Conservation (phyloP, 1,140 invertebrate species). For the Eupristina koningsbergeri region DNA sequence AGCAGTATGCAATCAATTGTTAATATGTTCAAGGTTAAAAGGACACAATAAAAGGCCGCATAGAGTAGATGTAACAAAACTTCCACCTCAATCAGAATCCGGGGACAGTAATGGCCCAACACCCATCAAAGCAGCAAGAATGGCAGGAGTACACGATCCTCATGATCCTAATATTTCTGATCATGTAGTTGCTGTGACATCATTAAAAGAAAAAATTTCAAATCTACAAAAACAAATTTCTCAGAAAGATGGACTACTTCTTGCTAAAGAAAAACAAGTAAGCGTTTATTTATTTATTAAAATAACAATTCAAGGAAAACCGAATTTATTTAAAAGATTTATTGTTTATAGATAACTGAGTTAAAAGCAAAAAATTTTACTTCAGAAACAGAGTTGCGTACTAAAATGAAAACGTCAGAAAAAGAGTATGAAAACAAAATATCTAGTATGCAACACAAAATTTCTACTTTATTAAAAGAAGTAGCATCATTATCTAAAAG, state of each 20-base stretch:
- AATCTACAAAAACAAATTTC: conserved; percentile 90
- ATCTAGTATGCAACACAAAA: conserved; percentile 83
- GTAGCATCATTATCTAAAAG: conserved; percentile 87
- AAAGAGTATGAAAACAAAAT: conserved; percentile 88
- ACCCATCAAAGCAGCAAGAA: conserved; percentile 72
- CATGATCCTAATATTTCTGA: conserved; percentile 91
- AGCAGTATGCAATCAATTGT: neutral
- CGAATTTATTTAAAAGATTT: neutral
- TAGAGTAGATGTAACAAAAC: conserved; percentile 81
- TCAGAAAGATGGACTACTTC: conserved; percentile 88
- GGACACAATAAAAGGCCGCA: conserved; percentile 82
- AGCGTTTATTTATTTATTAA: conserved; percentile 45
- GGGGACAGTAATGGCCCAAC: conserved; percentile 69
- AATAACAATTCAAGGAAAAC: neutral
- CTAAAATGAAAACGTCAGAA: conserved; percentile 86
- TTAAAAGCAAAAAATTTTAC: conserved; percentile 93
- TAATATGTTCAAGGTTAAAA: conserved; percentile 72
- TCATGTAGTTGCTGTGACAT: conserved; percentile 94
- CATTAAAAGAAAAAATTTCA: conserved; percentile 94
- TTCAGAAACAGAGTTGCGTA: conserved; percentile 87
- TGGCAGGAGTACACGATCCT: conserved; percentile 67
- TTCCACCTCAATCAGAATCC: conserved; percentile 69
- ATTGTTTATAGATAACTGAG: conserved; percentile 85
- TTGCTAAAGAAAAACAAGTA: conserved; percentile 94
- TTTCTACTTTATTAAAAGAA: conserved; percentile 86